Evolutionary conservation across 2,113 vertebrate genomes (phyloP).

Genomic region (Ammodramus savannarum): DNA sequence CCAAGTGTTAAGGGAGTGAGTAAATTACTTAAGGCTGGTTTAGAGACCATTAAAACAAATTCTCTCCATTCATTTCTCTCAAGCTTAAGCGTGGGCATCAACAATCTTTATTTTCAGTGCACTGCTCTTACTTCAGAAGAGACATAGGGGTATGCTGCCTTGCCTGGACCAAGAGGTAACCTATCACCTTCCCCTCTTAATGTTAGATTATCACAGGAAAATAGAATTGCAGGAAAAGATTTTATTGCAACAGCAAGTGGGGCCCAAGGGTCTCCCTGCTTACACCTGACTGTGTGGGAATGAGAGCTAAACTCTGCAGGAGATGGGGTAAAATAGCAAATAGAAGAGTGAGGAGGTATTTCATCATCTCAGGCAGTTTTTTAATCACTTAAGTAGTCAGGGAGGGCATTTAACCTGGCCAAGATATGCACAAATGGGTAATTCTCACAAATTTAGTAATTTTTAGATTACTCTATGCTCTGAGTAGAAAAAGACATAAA

Average conservation of each 20-base stretch:
- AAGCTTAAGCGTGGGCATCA: background rate
- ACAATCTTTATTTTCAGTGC: conserved; percentile 13
- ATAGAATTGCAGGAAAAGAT: background rate
- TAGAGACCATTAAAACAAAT: background rate
- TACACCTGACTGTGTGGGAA: fast-evolving
- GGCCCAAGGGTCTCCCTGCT: background rate
- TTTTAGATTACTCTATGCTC: background rate
- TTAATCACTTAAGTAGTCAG: background rate
- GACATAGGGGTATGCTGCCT: background rate
- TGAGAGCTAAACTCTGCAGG: background rate
- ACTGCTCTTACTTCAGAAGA: background rate
- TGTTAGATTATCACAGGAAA: background rate
- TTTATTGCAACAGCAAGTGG: background rate
- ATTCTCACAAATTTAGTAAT: background rate
- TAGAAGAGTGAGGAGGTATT: background rate
- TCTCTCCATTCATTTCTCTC: conserved; percentile 32
- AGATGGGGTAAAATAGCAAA: background rate
- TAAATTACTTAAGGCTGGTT: background rate
- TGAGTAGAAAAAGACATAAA: background rate
- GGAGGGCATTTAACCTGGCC: background rate
- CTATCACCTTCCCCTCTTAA: background rate
- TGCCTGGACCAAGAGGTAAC: background rate
- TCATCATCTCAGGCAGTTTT: background rate
- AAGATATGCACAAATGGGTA: background rate
- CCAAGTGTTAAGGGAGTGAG: background rate